phyloP scores from a whole-genome alignment of 2,888 invertebrate genomes.

The Spilarctia lutea region DNA sequence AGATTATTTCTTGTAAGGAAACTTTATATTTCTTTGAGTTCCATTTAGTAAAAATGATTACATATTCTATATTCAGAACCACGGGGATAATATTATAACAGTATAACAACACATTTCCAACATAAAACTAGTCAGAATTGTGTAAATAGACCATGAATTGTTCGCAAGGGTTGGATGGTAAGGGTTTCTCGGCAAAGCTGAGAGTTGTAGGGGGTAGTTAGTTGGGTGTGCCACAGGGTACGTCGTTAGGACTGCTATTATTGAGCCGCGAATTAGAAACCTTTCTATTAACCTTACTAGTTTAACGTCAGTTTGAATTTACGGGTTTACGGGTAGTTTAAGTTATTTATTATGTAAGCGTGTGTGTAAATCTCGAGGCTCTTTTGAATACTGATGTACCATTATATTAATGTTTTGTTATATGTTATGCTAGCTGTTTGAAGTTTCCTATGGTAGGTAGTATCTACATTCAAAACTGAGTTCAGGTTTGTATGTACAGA shows the following conservation, averaged over 20 bases:
- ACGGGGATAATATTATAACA: constrained; percentile 21
- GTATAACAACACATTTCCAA: constrained; percentile 29
- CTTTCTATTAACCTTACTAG: constrained; percentile 50
- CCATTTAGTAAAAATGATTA: neutral
- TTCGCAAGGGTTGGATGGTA: constrained; percentile 43
- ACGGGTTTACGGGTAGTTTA: constrained; percentile 44
- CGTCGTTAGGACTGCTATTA: constrained; percentile 48
- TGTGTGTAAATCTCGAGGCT: constrained; percentile 25
- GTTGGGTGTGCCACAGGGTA: constrained; percentile 48
- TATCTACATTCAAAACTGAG: no score
- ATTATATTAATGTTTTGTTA: neutral
- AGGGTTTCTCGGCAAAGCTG: constrained; percentile 40
- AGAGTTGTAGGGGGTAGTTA: constrained; percentile 47
- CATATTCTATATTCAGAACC: neutral
- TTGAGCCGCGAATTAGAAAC: constrained; percentile 50
- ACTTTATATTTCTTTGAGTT: neutral
- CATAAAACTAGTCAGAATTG: constrained; percentile 43
- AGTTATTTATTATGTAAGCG: constrained; percentile 40
- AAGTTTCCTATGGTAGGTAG: neutral
- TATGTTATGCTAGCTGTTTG: neutral
- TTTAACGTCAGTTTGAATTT: constrained; percentile 47
- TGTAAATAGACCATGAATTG: constrained; percentile 46
- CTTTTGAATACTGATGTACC: constrained; percentile 22
- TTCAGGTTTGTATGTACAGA: neutral
- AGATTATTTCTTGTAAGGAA: neutral